Evolutionary conservation across 2,888 invertebrate species (phyloP), one percentile per base, ranked within the genome.

Genomic region (Epistrophe grossulariae): DNA sequence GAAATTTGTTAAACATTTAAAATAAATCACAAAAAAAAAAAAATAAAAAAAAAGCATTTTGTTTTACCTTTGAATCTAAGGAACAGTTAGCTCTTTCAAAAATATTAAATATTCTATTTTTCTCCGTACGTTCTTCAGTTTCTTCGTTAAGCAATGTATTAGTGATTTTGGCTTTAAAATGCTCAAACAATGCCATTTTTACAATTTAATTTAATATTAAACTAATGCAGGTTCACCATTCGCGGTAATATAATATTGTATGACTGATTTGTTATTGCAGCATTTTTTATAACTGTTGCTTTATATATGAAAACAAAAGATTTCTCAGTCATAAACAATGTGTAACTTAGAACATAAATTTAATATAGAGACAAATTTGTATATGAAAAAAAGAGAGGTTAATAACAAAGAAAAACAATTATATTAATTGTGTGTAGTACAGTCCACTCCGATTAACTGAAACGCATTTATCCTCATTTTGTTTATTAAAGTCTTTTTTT

Each of bases 141-240:
- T 64, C 68, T 24, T 84, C 72, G 19, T 3, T 66, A 2, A 82
- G 24, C n/a, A 82, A 59, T 9, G 57, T 15, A 52, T 77, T 66
- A n/a, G 28, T 35, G 24, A 84, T 31, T 80, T 76, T 76, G 11
- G 80, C 72, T 52, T 60, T 81, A 40, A 84, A 81, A 6, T 76
- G 84, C 11, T 64, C 66, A 68, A 76, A 84, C 11, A 68, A 62
- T 45, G 84, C 71, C 84, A 84, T 84, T 60, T 19, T 19, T 19
- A 13, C 24, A 24, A 13, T n/a, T n/a, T 6, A 13, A 2, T 13
- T 7, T 31, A 28, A 31, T 55, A 9, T 31, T 55, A 0, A 31
- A 55, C 28, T 50, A 11, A 13, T 24, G 7, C 45, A 13, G 9
- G 2, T 52, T 24, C 24, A 28, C 24, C 15, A 31, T n/a, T 55